phyloP scores from a whole-genome alignment of 1,140 invertebrate species.

The Manduca sexta region DNA sequence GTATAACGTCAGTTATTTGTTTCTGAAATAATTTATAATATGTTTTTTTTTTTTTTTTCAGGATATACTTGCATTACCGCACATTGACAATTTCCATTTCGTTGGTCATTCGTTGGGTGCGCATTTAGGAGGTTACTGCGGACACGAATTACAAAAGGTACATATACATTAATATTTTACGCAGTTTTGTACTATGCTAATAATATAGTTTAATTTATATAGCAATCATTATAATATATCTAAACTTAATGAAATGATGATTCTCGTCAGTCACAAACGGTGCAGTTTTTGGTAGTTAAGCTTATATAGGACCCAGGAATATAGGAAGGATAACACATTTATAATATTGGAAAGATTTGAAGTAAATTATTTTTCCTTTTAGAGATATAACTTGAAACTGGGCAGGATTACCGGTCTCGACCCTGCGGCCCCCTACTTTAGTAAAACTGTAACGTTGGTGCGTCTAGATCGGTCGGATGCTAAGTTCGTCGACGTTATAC shows the following conservation, averaged over 20 bases:
- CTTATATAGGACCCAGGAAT: too few relatives aligned
- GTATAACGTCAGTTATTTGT: too few relatives aligned
- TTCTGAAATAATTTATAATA: neutral
- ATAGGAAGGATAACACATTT: too few relatives aligned
- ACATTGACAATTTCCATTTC: slow-evolving; percentile 81
- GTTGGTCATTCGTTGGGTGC: slow-evolving; percentile 94
- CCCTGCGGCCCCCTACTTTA: slow-evolving; percentile 94
- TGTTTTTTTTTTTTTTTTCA: slow-evolving; percentile 31
- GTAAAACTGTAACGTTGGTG: slow-evolving; percentile 85
- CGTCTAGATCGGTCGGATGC: slow-evolving; percentile 90
- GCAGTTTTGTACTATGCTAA: too few relatives aligned
- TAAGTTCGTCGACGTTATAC: slow-evolving; percentile 89
- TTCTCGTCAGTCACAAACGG: too few relatives aligned
- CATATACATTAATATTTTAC: neutral
- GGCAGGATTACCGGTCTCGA: slow-evolving; percentile 86
- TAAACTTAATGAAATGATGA: too few relatives aligned
- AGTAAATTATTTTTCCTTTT: slow-evolving; percentile 24
- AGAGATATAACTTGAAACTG: slow-evolving; percentile 78
- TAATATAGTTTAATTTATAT: too few relatives aligned
- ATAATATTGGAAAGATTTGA: too few relatives aligned
- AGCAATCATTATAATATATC: too few relatives aligned
- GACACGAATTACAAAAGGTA: slow-evolving; percentile 79
- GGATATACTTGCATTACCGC: slow-evolving; percentile 71
- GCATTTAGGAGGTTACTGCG: slow-evolving; percentile 89
- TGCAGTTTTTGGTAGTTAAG: too few relatives aligned